These are phyloP conservation scores for Pyralis farinalis DNA, from an alignment of 2,888 invertebrate species.

Conservation along the genomic window DNA sequence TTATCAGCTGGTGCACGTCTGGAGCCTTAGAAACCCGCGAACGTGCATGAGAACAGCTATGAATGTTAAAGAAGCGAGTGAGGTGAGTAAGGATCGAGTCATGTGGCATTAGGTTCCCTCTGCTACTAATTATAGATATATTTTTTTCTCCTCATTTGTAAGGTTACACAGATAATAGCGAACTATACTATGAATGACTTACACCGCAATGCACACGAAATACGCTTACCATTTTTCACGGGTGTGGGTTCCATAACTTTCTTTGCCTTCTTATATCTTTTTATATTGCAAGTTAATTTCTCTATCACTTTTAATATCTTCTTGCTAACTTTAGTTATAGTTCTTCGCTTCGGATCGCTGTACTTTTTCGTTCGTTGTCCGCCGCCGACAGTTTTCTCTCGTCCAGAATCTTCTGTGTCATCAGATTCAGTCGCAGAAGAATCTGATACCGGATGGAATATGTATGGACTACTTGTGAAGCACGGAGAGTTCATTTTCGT, in stretches of 20 bases:
- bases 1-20: no score
- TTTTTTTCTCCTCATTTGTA: no score
- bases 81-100: no score
- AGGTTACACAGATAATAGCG: no score
- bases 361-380: slow-evolving; percentile 62
- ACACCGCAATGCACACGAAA: no score
- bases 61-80: no score
- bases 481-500: slow-evolving; percentile 65
- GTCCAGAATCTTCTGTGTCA: slow-evolving; percentile 63
- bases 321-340: slow-evolving; percentile 75
- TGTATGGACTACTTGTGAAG: slow-evolving; percentile 60
- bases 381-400: slow-evolving; percentile 57
- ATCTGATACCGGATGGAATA: slow-evolving; percentile 70
- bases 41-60: no score
- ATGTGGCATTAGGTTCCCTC: no score
- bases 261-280: slow-evolving; percentile 50
- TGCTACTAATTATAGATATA: no score
- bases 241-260: slow-evolving; percentile 32
- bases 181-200: no score
- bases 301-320: slow-evolving; percentile 71
- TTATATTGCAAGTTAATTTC: slow-evolving; percentile 65
- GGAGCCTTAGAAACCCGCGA: no score
- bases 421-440: slow-evolving; percentile 72
- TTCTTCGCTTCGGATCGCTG: slow-evolving; percentile 69
- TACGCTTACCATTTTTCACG: slow-evolving; percentile 34